Evolutionary conservation across 2,113 vertebrate species (phyloP), one percentile per base, ranked within the genome.

Genomic region (Heteronetta atricapilla): DNA sequence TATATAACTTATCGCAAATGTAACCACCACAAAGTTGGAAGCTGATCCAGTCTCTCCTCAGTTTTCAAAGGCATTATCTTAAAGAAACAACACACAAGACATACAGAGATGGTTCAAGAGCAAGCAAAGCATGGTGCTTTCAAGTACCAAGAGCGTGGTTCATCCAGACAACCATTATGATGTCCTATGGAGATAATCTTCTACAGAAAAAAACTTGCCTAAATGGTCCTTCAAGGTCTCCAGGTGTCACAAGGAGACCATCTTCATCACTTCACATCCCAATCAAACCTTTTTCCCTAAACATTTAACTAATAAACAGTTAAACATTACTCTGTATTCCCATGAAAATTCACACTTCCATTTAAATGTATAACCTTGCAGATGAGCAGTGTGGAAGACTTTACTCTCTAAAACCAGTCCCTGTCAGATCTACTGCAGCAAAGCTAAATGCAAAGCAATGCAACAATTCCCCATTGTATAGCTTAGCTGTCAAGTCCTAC

Each of bases 381-480:
- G 60, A 25, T 21, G 50, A 84, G 38, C 26, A 67, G 16, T 6
- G 17, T 31, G 86, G 20, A 82, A 88, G 21, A n/a, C 6, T 69
- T 73, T 55, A 10, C 19, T 67, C 33, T 86, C 46, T 69, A 56
- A 74, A 82, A 34, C 10, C 79, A 94, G 59, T 3, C 6, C 34
- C 55, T 73, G 23, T 31, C 58, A 73, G 4, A 16, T 21, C 44
- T 72, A 40, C 44, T 80, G 63, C 72, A 88, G 59, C 31, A 69
- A 58, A 82, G 21, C 31, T 36, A 84, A 85, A 76, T 5, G 25
- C 50, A 85, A 85, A 82, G 55, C 68, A 55, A 38, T 18, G 26
- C 48, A 68, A 48, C 7, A 14, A 15, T 44, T 29, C n/a, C 33
- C 50, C 11, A 0, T 0, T 5, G 4, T 4, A 10, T 8, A 17